These are phyloP conservation scores for Agelastica alni DNA, from an alignment of 2,888 invertebrate genomes.

Conservation along the genomic window DNA sequence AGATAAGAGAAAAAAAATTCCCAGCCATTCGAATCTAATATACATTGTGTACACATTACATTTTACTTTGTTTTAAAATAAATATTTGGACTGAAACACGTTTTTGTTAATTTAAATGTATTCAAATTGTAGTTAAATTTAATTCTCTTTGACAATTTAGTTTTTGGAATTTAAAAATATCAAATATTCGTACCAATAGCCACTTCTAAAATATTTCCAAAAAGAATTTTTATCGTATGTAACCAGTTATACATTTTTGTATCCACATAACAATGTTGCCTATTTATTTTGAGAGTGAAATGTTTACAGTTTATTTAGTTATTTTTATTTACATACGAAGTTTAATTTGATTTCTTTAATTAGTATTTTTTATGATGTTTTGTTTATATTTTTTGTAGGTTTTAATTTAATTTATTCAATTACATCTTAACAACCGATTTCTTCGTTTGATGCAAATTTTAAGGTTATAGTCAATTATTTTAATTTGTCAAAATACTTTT, in stretches of 20 bases:
- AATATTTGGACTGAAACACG: no score
- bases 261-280: slow-evolving; percentile 17
- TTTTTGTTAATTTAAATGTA: no score
- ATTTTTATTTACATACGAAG: not conserved
- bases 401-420: slow-evolving; percentile 10
- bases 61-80: no score
- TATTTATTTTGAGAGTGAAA: slow-evolving; percentile 7
- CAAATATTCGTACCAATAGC: no score
- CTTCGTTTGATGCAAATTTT: slow-evolving; percentile 18
- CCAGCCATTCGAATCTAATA: no score
- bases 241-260: slow-evolving; percentile 27
- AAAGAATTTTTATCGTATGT: slow-evolving; percentile 16
- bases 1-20: no score
- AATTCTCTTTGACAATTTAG: no score
- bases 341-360: slow-evolving; percentile 21
- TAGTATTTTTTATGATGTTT: slow-evolving; percentile 20
- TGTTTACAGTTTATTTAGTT: not conserved
- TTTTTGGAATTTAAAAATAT: no score
- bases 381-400: slow-evolving; percentile 7
- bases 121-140: no score
- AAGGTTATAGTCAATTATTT: slow-evolving; percentile 20
- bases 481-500: no score
- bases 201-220: not conserved
- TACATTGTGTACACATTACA: no score
- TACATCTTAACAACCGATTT: not conserved